Evolutionary conservation across 2,113 vertebrate genomes (phyloP).

Genomic region (Sceloporus tristichus): DNA sequence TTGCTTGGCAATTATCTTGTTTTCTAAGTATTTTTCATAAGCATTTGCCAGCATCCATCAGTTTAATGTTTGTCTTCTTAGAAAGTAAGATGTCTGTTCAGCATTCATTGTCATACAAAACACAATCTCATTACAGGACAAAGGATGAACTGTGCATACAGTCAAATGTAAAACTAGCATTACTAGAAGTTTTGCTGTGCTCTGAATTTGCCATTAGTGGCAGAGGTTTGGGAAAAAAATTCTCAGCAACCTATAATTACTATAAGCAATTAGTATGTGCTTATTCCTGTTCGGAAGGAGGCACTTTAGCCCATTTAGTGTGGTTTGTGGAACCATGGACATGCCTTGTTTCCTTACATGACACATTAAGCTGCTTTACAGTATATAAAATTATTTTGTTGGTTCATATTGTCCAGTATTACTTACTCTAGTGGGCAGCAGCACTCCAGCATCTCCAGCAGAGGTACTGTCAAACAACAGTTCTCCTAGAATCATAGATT

Average conservation of each 20-base stretch:
- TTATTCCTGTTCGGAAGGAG: slow-evolving; percentile 61
- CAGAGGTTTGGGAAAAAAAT: slow-evolving; percentile 49
- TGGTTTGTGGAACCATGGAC: not conserved
- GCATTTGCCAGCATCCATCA: slow-evolving; percentile 74
- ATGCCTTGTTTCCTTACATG: too few species aligned
- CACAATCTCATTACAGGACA: slow-evolving; percentile 74
- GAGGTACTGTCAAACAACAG: not conserved
- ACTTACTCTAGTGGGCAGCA: not conserved
- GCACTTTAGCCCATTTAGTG: slow-evolving; percentile 48
- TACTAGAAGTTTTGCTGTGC: slow-evolving; percentile 59
- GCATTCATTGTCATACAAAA: slow-evolving; percentile 71
- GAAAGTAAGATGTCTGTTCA: slow-evolving; percentile 67
- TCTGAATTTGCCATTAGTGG: slow-evolving; percentile 59
- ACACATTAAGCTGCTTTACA: not conserved
- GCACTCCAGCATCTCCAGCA: not conserved
- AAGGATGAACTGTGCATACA: slow-evolving; percentile 73
- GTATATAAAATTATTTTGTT: not conserved
- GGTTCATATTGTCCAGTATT: not conserved
- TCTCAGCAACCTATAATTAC: slow-evolving; percentile 67
- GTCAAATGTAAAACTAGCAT: slow-evolving; percentile 71
- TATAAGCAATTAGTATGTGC: slow-evolving; percentile 74
- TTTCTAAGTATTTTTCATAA: slow-evolving; percentile 73
- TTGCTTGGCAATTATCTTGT: slow-evolving; percentile 68
- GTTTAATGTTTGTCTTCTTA: slow-evolving; percentile 67
- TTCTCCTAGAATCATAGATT: too few species aligned